Conservation (phyloP, 2,888 invertebrate genomes). For the Meliscaeva auricollis region DNA sequence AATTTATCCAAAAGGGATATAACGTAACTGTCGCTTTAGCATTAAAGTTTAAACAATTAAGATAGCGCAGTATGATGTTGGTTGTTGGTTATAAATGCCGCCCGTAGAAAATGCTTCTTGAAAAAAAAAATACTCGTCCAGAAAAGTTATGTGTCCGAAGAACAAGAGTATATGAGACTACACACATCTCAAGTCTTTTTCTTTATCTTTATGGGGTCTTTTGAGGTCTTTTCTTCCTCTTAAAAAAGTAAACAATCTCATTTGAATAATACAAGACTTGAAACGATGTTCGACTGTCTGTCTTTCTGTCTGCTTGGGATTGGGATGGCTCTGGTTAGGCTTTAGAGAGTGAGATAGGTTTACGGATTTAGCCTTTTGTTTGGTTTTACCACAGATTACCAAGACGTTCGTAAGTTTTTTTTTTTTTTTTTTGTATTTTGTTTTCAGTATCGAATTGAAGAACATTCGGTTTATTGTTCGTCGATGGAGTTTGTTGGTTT, state of each 20-base stretch:
- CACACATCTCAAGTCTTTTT: conserved; percentile 35
- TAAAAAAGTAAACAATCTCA: conserved; percentile 66
- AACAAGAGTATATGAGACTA: conserved; percentile 23
- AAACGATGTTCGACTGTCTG: conserved; percentile 32
- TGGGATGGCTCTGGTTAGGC: neutral
- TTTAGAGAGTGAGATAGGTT: neutral
- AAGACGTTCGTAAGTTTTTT: conserved; percentile 45
- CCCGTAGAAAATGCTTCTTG: conserved; percentile 15
- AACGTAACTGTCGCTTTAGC: conserved; percentile 57
- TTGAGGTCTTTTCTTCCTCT: conserved; percentile 32
- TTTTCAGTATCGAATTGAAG: conserved; percentile 13
- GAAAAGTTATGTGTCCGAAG: conserved; percentile 38
- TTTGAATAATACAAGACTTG: conserved; percentile 60
- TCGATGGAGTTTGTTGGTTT: conserved; percentile 35
- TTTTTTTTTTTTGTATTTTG: conserved; percentile 12
- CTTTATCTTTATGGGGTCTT: conserved; percentile 62
- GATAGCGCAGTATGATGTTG: conserved; percentile 51
- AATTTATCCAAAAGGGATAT: conserved; percentile 55
- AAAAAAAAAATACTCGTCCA: conserved; percentile 42
- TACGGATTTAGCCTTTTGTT: conserved; percentile 60
- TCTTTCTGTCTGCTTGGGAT: conserved; percentile 11
- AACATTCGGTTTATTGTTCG: conserved; percentile 38
- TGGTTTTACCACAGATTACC: conserved; percentile 31
- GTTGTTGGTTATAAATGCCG: conserved; percentile 49
- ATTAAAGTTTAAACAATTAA: conserved; percentile 71